Evolutionary conservation across 2,797 vertebrate species (phyloP).

Genomic region (Sarcoramphus papa): DNA sequence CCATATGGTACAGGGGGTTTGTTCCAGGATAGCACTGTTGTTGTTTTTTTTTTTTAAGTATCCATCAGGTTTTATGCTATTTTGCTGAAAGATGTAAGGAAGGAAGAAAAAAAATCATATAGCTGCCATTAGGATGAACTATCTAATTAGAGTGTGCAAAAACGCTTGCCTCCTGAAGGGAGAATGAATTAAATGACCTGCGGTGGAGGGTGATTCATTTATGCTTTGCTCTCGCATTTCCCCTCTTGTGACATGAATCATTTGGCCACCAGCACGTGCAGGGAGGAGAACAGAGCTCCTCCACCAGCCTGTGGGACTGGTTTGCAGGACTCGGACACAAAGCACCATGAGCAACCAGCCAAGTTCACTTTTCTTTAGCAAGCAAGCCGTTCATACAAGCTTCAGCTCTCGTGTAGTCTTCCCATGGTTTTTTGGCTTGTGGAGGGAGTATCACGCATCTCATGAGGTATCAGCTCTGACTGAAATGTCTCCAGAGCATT

Average conservation of each 20-base stretch:
- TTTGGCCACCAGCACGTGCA: background rate
- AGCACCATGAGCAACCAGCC: background rate
- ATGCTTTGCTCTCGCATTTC: background rate
- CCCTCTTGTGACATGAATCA: background rate
- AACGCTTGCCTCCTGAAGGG: slow-evolving; percentile 20
- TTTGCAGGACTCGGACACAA: background rate
- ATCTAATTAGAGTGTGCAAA: slow-evolving; percentile 58
- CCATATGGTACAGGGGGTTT: background rate
- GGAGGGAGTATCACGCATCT: background rate
- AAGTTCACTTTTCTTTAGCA: background rate
- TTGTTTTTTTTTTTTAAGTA: background rate
- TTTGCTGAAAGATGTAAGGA: background rate
- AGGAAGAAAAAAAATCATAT: background rate
- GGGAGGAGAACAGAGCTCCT: background rate
- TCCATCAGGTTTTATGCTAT: background rate
- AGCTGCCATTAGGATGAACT: slow-evolving; percentile 49
- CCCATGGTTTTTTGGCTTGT: background rate
- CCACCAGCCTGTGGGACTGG: background rate
- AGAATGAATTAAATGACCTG: slow-evolving; percentile 46
- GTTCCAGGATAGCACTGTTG: background rate
- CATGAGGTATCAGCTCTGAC: background rate
- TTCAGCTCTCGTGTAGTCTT: rapidly evolving
- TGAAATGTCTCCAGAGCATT: background rate
- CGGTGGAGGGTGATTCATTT: background rate
- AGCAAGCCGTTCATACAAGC: rapidly evolving